These are phyloP conservation scores for Polypterus senegalus DNA, from an alignment of 2,113 vertebrate species.

Conservation along the genomic window DNA sequence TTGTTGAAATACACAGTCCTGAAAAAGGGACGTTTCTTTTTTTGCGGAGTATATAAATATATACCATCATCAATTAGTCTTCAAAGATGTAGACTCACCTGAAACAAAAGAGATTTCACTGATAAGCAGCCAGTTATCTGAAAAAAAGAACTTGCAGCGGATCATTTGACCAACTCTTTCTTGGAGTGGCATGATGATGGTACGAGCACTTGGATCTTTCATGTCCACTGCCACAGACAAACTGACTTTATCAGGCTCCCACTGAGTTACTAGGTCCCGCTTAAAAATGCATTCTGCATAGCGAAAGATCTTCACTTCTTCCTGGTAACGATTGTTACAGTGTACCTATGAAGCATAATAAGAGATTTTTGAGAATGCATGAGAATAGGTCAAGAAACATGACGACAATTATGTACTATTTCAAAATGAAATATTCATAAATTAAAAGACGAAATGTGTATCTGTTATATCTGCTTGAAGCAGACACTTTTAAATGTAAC, in stretches of 20 bases:
- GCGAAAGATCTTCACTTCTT: constrained; percentile 69
- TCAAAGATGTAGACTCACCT: constrained; percentile 38
- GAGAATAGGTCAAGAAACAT: too few species aligned
- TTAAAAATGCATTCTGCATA: constrained; percentile 73
- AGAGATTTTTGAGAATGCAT: too few species aligned
- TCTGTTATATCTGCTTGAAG: too few species aligned
- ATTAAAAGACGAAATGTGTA: too few species aligned
- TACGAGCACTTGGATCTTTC: constrained; percentile 68
- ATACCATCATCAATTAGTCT: neutral
- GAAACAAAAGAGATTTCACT: constrained; percentile 80
- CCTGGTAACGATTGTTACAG: constrained; percentile 78
- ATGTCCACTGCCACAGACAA: constrained; percentile 53
- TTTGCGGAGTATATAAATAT: too few species aligned
- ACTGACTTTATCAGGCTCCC: constrained; percentile 50
- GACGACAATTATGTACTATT: too few species aligned
- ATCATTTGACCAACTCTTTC: constrained; percentile 58
- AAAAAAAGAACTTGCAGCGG: constrained; percentile 73
- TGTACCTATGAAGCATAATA: constrained; percentile 54
- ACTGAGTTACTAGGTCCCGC: constrained; percentile 50
- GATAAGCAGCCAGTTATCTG: constrained; percentile 77
- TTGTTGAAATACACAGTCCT: too few species aligned
- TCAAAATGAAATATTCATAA: too few species aligned
- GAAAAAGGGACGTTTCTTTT: too few species aligned
- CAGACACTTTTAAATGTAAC: too few species aligned
- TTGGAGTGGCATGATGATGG: constrained; percentile 54